Base-by-base conservation (phyloP, 2,113 vertebrate genomes). In the Micromys minutus region DNA sequence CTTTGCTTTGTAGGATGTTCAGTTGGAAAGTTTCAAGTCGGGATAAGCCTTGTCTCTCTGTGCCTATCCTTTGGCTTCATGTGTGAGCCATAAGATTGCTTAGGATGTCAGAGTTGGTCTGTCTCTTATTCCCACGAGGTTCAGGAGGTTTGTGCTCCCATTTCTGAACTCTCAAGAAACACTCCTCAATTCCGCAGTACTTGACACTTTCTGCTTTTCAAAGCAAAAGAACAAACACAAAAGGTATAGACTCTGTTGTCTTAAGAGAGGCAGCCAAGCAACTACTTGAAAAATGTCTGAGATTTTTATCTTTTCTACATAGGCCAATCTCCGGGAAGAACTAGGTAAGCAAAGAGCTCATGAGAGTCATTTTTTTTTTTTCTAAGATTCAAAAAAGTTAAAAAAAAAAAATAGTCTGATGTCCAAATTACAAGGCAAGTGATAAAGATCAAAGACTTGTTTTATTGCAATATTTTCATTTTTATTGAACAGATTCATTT, bases 361-460 rank as follows among this genome's bases (percentile, higher is more conserved):
- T 94, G 85, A 95, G 94, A 97, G 85, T 96, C n/a, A 88, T 61
- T 13, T 12, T 65, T 65, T 97, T 77, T 95, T 96, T 0, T 71
- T 96, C 95, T 95, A 96, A 97, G 96, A 97, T 97, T 98, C 93
- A 98, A 87, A 97, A n/a, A 98, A 98, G 63, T 34, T 34, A 6
- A 39, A 83, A 83, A 57, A 61, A 63, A 59, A 61, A 29, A 80
- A 97, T 61, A 97, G 97, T 98, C 88, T 97, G 95, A 98, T 97
- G 97, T 95, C 96, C 93, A 93, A 93, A 87, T 96, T 97, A 96
- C 94, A 95, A 97, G 55, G 91, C 85, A 97, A 98, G 89, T 88
- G 98, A 98, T 98, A 98, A 98, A 98, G 98, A 98, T 99, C 98
- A 99, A 98, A 98, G 97, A 89, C 97, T 97, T 61, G 91, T 97